A percentile compares a stretch with the other conserved stretches of the same genome.
These are phyloP conservation scores for Gambusia holbrooki DNA, from an alignment of 2,113 vertebrate species.

Conservation along the genomic window DNA sequence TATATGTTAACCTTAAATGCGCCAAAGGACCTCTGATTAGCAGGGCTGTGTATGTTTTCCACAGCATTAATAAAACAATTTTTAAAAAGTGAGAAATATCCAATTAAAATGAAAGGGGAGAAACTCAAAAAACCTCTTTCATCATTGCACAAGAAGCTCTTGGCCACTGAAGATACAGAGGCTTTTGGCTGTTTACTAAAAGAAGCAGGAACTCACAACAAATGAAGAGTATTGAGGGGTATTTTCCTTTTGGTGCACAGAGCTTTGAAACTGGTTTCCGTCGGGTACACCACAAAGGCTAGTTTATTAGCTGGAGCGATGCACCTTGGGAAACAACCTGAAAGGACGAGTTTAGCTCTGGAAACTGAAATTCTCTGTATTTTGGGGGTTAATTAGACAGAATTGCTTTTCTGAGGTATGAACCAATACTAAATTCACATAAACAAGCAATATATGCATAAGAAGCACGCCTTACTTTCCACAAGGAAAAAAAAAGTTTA, in stretches of 20 bases:
- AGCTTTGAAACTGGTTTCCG: constrained; percentile 62
- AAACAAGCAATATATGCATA: constrained; percentile 16
- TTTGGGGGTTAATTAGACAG: constrained; percentile 44
- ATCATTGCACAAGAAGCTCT: constrained; percentile 52
- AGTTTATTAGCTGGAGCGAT: constrained; percentile 24
- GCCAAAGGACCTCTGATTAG: constrained; percentile 8
- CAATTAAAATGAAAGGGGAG: constrained; percentile 53
- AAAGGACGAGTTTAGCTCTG: constrained; percentile 31
- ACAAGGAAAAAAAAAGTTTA: background rate
- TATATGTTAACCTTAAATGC: constrained; percentile 19
- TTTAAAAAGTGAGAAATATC: constrained; percentile 30
- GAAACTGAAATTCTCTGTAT: constrained; percentile 28
- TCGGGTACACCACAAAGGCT: constrained; percentile 54
- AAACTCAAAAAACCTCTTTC: constrained; percentile 55
- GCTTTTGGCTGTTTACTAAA: constrained; percentile 59
- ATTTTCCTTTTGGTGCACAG: constrained; percentile 36
- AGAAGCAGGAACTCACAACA: constrained; percentile 45
- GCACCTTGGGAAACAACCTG: constrained; percentile 28
- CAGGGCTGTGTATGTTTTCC: constrained; percentile 15
- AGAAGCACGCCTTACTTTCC: background rate
- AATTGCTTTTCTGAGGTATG: constrained; percentile 48
- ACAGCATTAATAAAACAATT: constrained; percentile 37
- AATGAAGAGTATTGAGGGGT: constrained; percentile 47
- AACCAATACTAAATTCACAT: background rate
- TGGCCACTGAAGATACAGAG: constrained; percentile 33